These are phyloP conservation scores for Chondrilla cf. caribensis DNA, from an alignment of 37 sponge, comb jelly and placozoan genomes.

Conservation along the genomic window DNA sequence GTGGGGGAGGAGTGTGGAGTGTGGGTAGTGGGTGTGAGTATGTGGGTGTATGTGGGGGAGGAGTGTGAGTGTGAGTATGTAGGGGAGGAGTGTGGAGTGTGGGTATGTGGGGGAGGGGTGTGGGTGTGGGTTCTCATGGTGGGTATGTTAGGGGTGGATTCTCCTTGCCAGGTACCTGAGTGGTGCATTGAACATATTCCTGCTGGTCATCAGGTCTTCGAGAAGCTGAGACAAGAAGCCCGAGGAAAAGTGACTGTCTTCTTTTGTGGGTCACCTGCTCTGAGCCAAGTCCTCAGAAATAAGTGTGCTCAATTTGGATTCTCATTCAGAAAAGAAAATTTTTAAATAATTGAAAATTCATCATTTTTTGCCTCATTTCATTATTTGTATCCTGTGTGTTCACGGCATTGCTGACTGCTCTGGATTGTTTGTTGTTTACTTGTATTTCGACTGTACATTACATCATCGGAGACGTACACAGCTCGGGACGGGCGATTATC, in stretches of 20 bases:
- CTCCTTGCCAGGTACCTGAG: no score
- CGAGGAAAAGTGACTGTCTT: conserved; percentile 85
- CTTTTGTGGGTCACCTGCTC: conserved; percentile 83
- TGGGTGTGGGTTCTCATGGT: neutral
- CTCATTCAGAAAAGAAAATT: conserved; percentile 81
- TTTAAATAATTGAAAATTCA: conserved; percentile 16
- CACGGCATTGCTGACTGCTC: neutral
- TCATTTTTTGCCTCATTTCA: neutral
- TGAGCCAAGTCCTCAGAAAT: conserved; percentile 61
- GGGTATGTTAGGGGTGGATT: neutral
- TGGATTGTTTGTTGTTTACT: no score
- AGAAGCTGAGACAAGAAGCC: conserved; percentile 40
- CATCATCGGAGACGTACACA: no score
- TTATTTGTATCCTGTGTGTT: neutral
- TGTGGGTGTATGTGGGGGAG: neutral
- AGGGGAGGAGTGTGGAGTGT: neutral
- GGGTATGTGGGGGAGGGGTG: neutral
- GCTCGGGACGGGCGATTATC: no score
- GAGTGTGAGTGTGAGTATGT: neutral
- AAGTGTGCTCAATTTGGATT: conserved; percentile 73
- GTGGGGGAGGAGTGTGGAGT: neutral
- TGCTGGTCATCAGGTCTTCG: conserved; percentile 57
- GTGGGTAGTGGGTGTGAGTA: neutral
- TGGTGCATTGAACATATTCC: neutral
- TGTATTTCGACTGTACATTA: no score